Percentiles rank a stretch among this genome's conserved stretches.
phyloP scores from a whole-genome alignment of 2,113 vertebrate species.

The Craseonycteris thonglongyai region DNA sequence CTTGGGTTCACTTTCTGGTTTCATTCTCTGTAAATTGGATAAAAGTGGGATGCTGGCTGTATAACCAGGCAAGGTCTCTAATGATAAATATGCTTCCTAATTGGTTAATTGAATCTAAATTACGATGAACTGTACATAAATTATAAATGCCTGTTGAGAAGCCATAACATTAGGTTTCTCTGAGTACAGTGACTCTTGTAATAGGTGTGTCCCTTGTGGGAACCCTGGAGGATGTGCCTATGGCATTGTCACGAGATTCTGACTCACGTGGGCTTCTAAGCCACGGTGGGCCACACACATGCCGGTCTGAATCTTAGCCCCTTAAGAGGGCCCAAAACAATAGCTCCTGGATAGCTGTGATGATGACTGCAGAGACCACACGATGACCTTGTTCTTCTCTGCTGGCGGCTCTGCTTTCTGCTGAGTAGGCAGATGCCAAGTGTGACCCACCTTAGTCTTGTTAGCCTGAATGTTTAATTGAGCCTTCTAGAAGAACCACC shows the following conservation, averaged over 20 bases:
- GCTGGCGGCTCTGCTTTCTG: background rate
- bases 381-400: accelerated
- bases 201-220: background rate
- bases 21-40: background rate
- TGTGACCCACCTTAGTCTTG: background rate
- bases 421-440: background rate
- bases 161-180: background rate
- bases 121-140: background rate
- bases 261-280: background rate
- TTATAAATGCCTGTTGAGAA: background rate
- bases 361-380: background rate
- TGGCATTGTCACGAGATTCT: background rate
- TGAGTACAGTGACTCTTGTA: background rate
- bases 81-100: background rate
- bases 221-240: background rate
- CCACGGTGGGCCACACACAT: no score
- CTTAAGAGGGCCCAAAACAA: background rate
- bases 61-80: background rate
- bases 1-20: background rate
- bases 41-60: background rate
- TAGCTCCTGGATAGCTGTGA: background rate
- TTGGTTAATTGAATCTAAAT: background rate
- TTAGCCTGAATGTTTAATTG: background rate
- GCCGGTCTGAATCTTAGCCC: background rate
- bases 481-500: background rate